Evolutionary conservation across 2,888 invertebrate species (phyloP), one percentile per base, ranked within the genome.

Genomic region (Caradrina clavipalpis): DNA sequence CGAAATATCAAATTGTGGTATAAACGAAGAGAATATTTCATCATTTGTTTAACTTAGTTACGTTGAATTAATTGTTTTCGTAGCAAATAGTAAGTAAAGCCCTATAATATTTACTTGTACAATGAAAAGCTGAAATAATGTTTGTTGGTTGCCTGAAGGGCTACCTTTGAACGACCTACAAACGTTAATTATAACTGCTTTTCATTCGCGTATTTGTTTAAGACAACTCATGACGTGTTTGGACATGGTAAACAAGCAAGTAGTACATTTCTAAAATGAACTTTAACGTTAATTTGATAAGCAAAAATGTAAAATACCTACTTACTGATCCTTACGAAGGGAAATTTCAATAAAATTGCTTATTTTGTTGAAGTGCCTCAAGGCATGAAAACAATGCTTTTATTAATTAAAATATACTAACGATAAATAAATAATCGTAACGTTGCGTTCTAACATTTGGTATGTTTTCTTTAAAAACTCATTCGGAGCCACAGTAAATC

Each of bases 121-220:
- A 70, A 69, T 62, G 75, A 62, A 79, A 79, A 62, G 50, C 75
- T 59, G 51, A 49, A 47, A 70, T 49, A 55, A 62, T 79, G 62
- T 80, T 75, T 49, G 62, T 62, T 59, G 5, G 22, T 50, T 51
- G 76, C 69, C 76, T 62, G 47, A 22, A 68, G 69, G 76, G 76
- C 17, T 51, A 76, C 77, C 77, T 80, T 70, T 61, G 54, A 61
- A 62, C 57, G 42, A 51, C 70, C 61, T 61, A 69, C 60, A 61
- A 76, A 80, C 21, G 55, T 76, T 80, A 63, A 76, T 80, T 76
- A 62, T 68, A 49, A 67, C 50, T 74, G 67, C 39, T 74, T 63
- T 62, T 69, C 57, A 31, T 51, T 80, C 50, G 49, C 57, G 35
- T 76, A 51, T 64, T 76, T 69, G 77, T 76, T 39, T 42, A 53